These are phyloP conservation scores for Theristus sp. DNA, from an alignment of 2,888 invertebrate genomes.

Conservation along the genomic window DNA sequence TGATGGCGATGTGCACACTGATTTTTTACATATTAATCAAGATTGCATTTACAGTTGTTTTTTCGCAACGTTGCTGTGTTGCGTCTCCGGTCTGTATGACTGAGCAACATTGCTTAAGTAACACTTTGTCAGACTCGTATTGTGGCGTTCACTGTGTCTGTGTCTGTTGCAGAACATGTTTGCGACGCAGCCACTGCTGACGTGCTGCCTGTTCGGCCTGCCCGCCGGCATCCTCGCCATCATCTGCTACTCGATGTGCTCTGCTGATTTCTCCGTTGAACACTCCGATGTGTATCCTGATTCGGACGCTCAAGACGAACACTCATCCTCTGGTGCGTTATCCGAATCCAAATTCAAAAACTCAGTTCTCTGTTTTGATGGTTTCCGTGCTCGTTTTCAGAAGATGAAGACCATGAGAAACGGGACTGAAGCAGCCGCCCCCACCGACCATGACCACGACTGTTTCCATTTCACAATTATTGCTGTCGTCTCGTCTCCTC, in stretches of 20 bases:
- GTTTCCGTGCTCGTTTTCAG: background rate
- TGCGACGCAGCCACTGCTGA: slow-evolving; percentile 51
- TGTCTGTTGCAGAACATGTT: slow-evolving; percentile 19
- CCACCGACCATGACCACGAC: too few species aligned
- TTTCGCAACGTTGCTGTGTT: too few species aligned
- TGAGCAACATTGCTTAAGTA: too few species aligned
- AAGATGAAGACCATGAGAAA: background rate
- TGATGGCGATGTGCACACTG: too few species aligned
- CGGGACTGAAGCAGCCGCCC: slow-evolving; percentile 41
- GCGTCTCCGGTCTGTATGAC: too few species aligned
- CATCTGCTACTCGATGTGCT: slow-evolving; percentile 86
- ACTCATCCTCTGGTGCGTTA: slow-evolving; percentile 2
- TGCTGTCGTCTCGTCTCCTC: too few species aligned
- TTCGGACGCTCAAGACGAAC: too few species aligned
- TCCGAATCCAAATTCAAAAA: background rate
- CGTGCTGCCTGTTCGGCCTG: slow-evolving; percentile 74
- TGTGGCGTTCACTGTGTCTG: too few species aligned
- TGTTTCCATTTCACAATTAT: too few species aligned
- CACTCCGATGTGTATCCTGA: slow-evolving; percentile 25
- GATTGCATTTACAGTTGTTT: background rate
- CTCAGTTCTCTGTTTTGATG: too few species aligned
- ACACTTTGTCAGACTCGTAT: too few species aligned
- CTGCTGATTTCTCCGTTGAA: slow-evolving; percentile 55
- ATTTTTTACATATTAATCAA: background rate
- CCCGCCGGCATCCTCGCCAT: slow-evolving; percentile 78